phyloP scores from a whole-genome alignment of 2,888 invertebrate genomes.

The Acleris literana region DNA sequence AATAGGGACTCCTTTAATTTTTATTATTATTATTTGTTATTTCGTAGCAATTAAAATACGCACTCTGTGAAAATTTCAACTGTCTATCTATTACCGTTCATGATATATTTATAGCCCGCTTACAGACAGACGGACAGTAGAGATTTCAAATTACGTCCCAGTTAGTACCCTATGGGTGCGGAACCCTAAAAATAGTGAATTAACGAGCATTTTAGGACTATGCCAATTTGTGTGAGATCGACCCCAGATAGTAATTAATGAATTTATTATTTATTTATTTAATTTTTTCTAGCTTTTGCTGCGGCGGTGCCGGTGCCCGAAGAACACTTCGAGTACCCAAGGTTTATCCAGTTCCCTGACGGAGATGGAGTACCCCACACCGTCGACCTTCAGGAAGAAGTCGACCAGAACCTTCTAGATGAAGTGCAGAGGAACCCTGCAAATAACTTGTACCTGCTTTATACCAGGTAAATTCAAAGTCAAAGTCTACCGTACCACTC shows the following conservation, averaged over 20 bases:
- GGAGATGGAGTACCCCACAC: conserved; percentile 51
- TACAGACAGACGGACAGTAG: too few species aligned
- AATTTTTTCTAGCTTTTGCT: conserved; percentile 44
- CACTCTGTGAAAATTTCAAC: too few species aligned
- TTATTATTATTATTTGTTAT: too few species aligned
- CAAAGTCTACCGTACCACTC: not conserved
- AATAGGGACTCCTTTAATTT: too few species aligned
- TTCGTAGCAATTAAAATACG: too few species aligned
- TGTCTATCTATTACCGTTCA: too few species aligned
- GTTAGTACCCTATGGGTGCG: too few species aligned
- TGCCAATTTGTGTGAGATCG: not conserved
- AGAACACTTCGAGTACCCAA: conserved; percentile 46
- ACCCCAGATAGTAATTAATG: too few species aligned
- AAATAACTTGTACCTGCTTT: conserved; percentile 53
- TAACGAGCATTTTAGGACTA: not conserved
- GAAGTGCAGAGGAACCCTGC: conserved; percentile 54
- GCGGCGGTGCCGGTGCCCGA: conserved; percentile 48
- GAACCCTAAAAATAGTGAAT: not conserved
- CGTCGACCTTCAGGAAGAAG: conserved; percentile 55
- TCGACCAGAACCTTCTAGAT: conserved; percentile 47
- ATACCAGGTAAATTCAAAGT: conserved; percentile 50
- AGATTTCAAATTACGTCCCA: too few species aligned
- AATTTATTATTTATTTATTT: conserved; percentile 1
- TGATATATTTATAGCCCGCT: too few species aligned
- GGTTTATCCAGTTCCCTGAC: conserved; percentile 55